Evolutionary conservation across 2,113 vertebrate species (phyloP), one percentile per base, ranked within the genome.

Genomic region (Chaenogobius annularis): DNA sequence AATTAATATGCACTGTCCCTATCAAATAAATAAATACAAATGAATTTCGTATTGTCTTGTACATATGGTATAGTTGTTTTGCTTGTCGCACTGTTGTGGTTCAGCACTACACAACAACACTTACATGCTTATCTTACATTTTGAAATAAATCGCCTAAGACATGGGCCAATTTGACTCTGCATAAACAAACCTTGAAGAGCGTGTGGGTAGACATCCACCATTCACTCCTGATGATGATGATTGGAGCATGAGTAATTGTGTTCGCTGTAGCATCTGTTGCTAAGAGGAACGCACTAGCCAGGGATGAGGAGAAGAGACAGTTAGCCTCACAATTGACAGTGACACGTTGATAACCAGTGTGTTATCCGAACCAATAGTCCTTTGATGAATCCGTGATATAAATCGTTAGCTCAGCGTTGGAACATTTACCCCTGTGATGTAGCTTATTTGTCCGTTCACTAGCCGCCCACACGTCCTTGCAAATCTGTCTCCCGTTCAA

Each of bases 181-280:
- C 69, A 74, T 74, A 78, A 85, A 86, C 83, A 84, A 70, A 68
- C 74, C 68, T 74, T 80, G 67, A 73, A 80, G 87, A 56, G 69
- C 71, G 72, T 73, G 80, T 83, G 87, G 70, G 84, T 70, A 50
- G 78, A 84, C 85, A 89, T 84, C 75, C 73, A 59, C 78, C 70
- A 74, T 83, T 87, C 82, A 84, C 82, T 73, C 86, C 83, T 88
- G 84, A 91, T 88, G 82, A 83, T 74, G 74, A 75, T 71, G 77
- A 78, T 69, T 63, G 31, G 31, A 72, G 69, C 76, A 23, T 71
- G 23, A 80, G 74, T 89, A 89, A 90, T 89, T 86, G 83, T 88
- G 83, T 76, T 85, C 70, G 84, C 70, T 74, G 79, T 75, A 83
- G 81, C 87, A 91, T 92, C 86, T 92, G 89, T 85, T 88, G 80